Conservation (phyloP, 2,888 invertebrate genomes). For the Serripes groenlandicus region DNA sequence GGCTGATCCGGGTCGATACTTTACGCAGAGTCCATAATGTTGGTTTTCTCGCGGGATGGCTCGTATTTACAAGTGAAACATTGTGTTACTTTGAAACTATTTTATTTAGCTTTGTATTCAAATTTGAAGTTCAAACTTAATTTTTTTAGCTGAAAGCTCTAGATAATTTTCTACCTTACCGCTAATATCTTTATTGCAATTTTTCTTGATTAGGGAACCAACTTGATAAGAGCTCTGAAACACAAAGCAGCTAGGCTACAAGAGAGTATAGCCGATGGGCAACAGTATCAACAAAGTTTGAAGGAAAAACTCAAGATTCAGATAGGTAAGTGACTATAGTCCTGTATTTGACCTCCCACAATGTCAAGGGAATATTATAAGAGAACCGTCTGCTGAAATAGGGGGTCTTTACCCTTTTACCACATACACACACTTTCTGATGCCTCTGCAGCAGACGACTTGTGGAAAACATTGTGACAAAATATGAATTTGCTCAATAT, state of each 20-base stretch:
- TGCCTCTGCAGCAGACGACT: background rate
- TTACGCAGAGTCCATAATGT: no score
- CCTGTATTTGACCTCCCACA: background rate
- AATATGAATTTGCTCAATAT: background rate
- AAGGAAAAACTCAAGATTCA: constrained; percentile 34
- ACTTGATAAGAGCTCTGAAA: constrained; percentile 37
- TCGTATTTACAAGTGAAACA: no score
- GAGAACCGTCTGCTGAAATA: no score
- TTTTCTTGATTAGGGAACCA: constrained; percentile 33
- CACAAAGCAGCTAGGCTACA: constrained; percentile 27
- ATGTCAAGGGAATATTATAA: background rate
- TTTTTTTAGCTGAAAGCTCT: no score
- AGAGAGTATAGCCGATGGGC: constrained; percentile 53
- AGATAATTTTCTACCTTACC: no score
- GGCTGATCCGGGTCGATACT: no score
- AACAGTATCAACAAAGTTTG: constrained; percentile 46
- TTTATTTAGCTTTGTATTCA: no score
- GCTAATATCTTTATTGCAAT: no score
- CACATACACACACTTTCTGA: background rate
- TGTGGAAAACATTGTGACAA: background rate
- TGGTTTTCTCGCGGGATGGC: no score
- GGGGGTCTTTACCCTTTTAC: background rate
- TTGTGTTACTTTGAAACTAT: no score
- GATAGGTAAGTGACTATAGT: constrained; percentile 22
- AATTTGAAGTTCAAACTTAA: background rate